Percentiles rank a stretch among this genome's conserved stretches.
These are phyloP conservation scores for Cancer borealis DNA, from an alignment of 2,888 invertebrate species.

Conservation along the genomic window DNA sequence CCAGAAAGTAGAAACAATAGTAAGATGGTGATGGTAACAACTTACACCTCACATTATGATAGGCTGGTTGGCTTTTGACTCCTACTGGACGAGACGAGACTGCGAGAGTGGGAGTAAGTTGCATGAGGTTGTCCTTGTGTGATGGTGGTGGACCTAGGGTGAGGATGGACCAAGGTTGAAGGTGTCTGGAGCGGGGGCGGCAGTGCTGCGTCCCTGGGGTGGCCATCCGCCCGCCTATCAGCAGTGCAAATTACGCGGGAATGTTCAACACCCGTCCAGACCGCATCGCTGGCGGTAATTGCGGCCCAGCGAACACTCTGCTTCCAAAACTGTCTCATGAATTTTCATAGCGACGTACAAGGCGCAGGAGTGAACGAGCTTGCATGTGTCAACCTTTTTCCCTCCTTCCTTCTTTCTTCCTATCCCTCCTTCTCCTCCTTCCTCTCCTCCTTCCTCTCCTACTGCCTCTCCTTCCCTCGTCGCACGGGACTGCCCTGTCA, in stretches of 20 bases:
- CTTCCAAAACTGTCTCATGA: conserved; percentile 67
- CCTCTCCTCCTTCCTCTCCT: neutral
- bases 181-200: neutral
- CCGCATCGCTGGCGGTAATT: conserved; percentile 64
- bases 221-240: conserved; percentile 59
- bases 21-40: neutral
- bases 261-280: conserved; percentile 64
- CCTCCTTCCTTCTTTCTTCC: neutral
- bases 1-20: neutral
- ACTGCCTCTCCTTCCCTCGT: neutral
- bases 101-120: too few relatives aligned
- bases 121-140: neutral
- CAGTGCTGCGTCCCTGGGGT: conserved; percentile 33
- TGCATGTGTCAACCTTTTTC: neutral
- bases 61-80: neutral
- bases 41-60: too few relatives aligned
- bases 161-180: neutral
- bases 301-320: conserved; percentile 59
- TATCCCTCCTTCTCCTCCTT: neutral
- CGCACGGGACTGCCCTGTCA: neutral
- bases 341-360: conserved; percentile 47
- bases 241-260: conserved; percentile 67
- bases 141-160: neutral
- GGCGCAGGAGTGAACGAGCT: neutral
- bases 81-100: too few relatives aligned